phyloP scores from a whole-genome alignment of 1,140 invertebrate species.

The Nasonia vitripennis region DNA sequence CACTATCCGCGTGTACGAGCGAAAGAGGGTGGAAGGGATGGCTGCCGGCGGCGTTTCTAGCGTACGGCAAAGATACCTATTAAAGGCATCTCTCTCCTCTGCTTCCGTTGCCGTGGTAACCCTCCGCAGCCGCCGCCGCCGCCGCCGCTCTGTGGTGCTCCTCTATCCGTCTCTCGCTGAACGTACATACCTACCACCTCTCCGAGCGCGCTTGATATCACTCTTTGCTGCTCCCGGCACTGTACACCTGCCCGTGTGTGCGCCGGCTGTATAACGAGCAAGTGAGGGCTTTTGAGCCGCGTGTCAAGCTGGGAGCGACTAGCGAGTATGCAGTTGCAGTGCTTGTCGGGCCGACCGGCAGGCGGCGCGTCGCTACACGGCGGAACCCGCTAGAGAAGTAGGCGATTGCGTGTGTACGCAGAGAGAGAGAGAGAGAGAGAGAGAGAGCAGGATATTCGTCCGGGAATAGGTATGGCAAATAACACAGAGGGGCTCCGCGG shows the following conservation, averaged over 20 bases:
- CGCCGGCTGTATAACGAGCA: conserved; percentile 47
- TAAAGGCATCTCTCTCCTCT: conserved; percentile 70
- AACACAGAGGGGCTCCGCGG: conserved; percentile 25
- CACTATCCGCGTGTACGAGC: background rate
- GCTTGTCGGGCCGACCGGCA: too few relatives aligned
- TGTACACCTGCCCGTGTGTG: background rate
- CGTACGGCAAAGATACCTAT: conserved; percentile 67
- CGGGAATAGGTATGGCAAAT: conserved; percentile 32
- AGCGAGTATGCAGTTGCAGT: too few relatives aligned
- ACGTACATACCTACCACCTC: conserved; percentile 53
- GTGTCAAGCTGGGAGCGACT: conserved; percentile 4
- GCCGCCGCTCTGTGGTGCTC: conserved; percentile 17
- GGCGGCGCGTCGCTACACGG: too few relatives aligned
- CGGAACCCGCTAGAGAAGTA: too few relatives aligned
- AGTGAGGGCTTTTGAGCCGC: conserved; percentile 23
- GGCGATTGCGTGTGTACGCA: too few relatives aligned
- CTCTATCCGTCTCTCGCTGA: conserved; percentile 8
- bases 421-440: too few relatives aligned
- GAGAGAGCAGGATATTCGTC: too few relatives aligned
- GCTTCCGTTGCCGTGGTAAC: conserved; percentile 70
- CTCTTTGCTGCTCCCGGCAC: background rate
- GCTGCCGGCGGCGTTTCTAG: conserved; percentile 1
- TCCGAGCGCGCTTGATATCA: conserved; percentile 39
- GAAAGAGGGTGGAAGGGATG: background rate
- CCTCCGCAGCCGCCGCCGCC: conserved; percentile 44